phyloP scores from a whole-genome alignment of 2,888 invertebrate species.

The Dolichomitus sp. region DNA sequence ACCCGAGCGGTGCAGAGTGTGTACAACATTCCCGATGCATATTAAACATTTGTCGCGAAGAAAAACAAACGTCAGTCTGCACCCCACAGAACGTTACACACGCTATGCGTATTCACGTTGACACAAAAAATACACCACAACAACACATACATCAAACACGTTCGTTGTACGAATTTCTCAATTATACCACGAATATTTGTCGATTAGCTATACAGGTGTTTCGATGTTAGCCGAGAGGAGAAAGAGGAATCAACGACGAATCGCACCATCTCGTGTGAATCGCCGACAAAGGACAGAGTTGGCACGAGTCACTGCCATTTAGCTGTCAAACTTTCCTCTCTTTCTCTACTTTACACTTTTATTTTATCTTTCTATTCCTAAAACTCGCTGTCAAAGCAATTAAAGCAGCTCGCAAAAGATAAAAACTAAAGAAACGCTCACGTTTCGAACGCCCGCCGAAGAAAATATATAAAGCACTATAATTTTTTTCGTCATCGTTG shows the following conservation, averaged over 20 bases:
- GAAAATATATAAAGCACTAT: slow-evolving; percentile 23
- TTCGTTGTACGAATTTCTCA: slow-evolving; percentile 56
- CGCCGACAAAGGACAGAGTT: slow-evolving; percentile 27
- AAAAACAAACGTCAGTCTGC: slow-evolving; percentile 27
- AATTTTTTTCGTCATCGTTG: slow-evolving; percentile 32
- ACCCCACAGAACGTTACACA: slow-evolving; percentile 31
- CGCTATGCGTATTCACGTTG: slow-evolving; percentile 21
- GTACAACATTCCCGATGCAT: slow-evolving; percentile 44
- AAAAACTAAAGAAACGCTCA: slow-evolving; percentile 1
- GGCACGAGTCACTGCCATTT: slow-evolving; percentile 58
- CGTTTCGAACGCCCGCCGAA: slow-evolving; percentile 17
- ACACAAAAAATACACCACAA: slow-evolving; percentile 10
- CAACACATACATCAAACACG: slow-evolving; percentile 24
- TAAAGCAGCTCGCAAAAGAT: slow-evolving; percentile 9
- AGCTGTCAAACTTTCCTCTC: slow-evolving; percentile 30
- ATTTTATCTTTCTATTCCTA: slow-evolving; percentile 2
- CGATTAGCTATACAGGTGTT: slow-evolving; percentile 57
- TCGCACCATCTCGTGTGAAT: slow-evolving; percentile 24
- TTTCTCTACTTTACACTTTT: slow-evolving; percentile 19
- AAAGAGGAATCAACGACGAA: slow-evolving; percentile 42
- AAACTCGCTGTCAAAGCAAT: slow-evolving; percentile 31
- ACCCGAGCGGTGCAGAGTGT: slow-evolving; percentile 48
- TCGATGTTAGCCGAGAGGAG: slow-evolving; percentile 56
- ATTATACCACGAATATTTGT: slow-evolving; percentile 58
- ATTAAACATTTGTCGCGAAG: slow-evolving; percentile 47